A percentile compares a stretch with the other conserved stretches of the same genome.
Conservation (phyloP, 2,888 invertebrate species). For the Spatulosminthurus flaviceps region DNA sequence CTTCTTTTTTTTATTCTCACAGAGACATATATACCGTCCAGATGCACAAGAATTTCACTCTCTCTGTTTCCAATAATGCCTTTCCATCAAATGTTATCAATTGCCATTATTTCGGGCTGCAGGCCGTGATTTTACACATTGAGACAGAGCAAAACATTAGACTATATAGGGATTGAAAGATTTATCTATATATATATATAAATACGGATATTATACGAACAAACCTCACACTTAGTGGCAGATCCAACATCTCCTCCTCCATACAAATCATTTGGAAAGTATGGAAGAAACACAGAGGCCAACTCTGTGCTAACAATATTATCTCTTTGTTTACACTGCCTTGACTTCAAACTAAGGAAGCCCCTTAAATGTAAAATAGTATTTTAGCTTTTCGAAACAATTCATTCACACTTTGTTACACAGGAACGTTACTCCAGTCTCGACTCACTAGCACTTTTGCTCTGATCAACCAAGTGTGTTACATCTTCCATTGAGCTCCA, state of each 20-base stretch:
- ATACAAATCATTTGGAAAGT: constrained; percentile 35
- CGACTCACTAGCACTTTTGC: background rate
- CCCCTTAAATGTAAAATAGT: constrained; percentile 25
- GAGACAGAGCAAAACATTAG: background rate
- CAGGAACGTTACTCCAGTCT: constrained; percentile 23
- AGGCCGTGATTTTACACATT: constrained; percentile 1
- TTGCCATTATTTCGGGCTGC: constrained; percentile 35
- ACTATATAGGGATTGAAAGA: no score
- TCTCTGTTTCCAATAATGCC: constrained; percentile 36
- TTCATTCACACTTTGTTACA: constrained; percentile 44
- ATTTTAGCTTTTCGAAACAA: constrained; percentile 31
- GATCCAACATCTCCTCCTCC: constrained; percentile 23
- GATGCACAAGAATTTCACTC: constrained; percentile 40
- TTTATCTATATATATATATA: no score
- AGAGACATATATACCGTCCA: constrained; percentile 9
- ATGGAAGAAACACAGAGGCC: background rate
- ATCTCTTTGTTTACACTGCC: constrained; percentile 48
- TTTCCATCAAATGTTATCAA: constrained; percentile 45
- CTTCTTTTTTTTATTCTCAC: constrained; percentile 32
- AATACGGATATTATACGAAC: background rate
- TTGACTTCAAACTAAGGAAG: constrained; percentile 37
- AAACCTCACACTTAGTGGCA: background rate
- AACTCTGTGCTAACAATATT: constrained; percentile 39
- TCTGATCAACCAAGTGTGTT: constrained; percentile 3
- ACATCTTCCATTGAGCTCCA: background rate